Base-by-base conservation (phyloP, 2,113 vertebrate species). In the Seriola quinqueradiata region DNA sequence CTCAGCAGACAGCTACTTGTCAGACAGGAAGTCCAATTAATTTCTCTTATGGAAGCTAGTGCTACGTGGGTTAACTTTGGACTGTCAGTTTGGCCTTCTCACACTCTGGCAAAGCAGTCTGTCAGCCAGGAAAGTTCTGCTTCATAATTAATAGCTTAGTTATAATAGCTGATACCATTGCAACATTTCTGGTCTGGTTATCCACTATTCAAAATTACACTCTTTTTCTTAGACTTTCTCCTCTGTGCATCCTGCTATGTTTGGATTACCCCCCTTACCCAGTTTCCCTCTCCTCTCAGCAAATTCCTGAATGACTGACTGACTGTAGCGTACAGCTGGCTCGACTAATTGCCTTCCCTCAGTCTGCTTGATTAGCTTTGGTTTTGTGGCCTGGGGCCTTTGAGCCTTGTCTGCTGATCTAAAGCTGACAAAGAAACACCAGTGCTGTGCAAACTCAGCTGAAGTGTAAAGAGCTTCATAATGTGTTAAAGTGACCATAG, bases 321-420 rank as follows among this genome's bases (percentile, higher is more conserved):
- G 80, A 89, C 87, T 91, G 82, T 60, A 84, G 79, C 65, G 57
- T 79, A 81, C 87, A 87, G 87, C 73, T 89, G 90, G 82, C 84
- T 88, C 54, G 34, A 84, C 87, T 90, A 84, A 87, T 71, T 70
- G 68, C 65, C 79, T 66, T 23, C 66, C 48, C 61, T 70, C 54
- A 57, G 77, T 81, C 77, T 66, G 74, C 80, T 75, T 86, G 84
- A 87, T 88, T 90, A 77, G 59, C 78, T 82, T 36, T 57, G 81
- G 64, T 79, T 89, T 89, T 84, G 77, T 89, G 75, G 74, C 84
- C 64, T 12, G 46, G 64, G 60, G 76, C 60, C 23, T 80, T 78
- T 38, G 21, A 76, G 66, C 55, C 52, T 68, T 64, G 66, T 69
- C 77, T 80, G 76, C 75, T 77, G 38, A 84, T 73, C 63, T 64